A percentile compares a stretch with the other conserved stretches of the same genome.
These are phyloP conservation scores for Spisula solida DNA, from an alignment of 2,888 invertebrate genomes.

Conservation along the genomic window DNA sequence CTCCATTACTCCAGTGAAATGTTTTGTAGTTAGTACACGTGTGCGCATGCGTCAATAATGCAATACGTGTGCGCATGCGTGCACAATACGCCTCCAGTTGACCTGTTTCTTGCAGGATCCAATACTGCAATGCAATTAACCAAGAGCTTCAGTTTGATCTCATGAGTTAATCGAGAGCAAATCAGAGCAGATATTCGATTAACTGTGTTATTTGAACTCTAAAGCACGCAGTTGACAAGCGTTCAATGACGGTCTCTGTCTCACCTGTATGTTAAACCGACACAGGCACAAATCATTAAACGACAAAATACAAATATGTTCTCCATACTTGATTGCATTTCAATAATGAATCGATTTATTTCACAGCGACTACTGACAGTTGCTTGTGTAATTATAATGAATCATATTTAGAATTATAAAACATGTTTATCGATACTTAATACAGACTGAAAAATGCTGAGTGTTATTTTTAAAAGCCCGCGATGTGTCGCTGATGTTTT, in stretches of 20 bases:
- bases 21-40: too few species aligned
- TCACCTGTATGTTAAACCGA: slow-evolving; percentile 16
- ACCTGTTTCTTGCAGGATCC: background rate
- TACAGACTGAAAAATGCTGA: too few species aligned
- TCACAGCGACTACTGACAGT: background rate
- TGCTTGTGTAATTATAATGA: slow-evolving; percentile 1
- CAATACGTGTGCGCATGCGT: too few species aligned
- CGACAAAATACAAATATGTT: background rate
- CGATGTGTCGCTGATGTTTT: too few species aligned
- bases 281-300: slow-evolving; percentile 11
- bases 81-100: too few species aligned
- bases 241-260: background rate
- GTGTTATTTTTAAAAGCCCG: too few species aligned
- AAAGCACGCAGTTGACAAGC: background rate
- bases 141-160: background rate
- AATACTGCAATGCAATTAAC: background rate
- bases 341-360: slow-evolving; percentile 13
- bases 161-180: background rate
- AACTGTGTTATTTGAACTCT: background rate
- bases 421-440: background rate
- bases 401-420: slow-evolving; percentile 16
- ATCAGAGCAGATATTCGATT: slow-evolving; percentile 2
- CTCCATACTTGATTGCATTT: slow-evolving; percentile 7
- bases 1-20: too few species aligned
- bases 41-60: too few species aligned